These are phyloP conservation scores for Setipinna tenuifilis DNA, from an alignment of 2,797 vertebrate species.

Conservation along the genomic window DNA sequence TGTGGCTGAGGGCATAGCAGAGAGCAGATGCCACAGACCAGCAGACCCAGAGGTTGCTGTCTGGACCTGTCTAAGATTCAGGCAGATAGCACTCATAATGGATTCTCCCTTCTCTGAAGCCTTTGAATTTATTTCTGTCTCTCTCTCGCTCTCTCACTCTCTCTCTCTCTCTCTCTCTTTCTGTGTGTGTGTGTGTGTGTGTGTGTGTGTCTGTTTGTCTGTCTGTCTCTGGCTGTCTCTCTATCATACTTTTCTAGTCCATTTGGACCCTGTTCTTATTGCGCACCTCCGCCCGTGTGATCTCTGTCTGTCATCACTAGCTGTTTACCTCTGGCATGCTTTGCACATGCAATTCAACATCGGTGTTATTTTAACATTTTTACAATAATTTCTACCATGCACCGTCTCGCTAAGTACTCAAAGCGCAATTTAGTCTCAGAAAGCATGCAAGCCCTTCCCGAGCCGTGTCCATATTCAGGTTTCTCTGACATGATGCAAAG, in stretches of 20 bases:
- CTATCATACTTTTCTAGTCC: not conserved
- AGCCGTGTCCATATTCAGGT: not conserved
- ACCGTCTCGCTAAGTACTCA: not conserved
- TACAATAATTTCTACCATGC: not conserved
- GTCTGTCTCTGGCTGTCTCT: not conserved
- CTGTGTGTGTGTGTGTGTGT: not conserved
- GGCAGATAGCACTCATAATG: constrained; percentile 39
- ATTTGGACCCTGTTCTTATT: not conserved
- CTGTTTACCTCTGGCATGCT: not conserved
- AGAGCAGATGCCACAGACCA: constrained; percentile 27
- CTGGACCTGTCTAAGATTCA: constrained; percentile 53
- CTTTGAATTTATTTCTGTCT: not conserved
- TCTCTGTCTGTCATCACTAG: not conserved
- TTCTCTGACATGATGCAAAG: not conserved
- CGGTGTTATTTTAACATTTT: not conserved
- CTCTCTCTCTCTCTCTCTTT: constrained; percentile 1
- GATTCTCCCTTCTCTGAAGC: not conserved
- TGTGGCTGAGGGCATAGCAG: constrained; percentile 39
- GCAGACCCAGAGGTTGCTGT: constrained; percentile 38
- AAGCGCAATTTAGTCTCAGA: not conserved
- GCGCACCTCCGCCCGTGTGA: not conserved
- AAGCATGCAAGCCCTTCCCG: not conserved
- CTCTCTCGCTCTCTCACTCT: not conserved
- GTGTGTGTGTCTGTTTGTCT: not conserved
- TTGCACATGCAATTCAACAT: not conserved